These are phyloP conservation scores for Falco punctatus DNA, from an alignment of 2,113 vertebrate species.

Conservation along the genomic window DNA sequence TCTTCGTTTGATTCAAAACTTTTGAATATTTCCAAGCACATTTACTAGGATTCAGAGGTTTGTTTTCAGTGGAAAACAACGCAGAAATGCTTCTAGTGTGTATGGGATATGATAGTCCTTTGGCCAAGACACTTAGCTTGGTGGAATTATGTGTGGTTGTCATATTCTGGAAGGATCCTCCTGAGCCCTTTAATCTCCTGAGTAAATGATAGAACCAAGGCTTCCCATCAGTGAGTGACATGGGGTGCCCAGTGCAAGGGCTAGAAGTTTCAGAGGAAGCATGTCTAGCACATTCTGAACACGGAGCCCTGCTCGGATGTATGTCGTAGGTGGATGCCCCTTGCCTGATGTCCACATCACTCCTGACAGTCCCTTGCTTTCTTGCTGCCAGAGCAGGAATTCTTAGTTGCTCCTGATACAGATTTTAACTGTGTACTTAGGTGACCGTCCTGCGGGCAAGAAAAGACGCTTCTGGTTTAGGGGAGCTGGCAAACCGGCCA, in stretches of 20 bases:
- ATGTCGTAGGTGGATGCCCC: fast-evolving
- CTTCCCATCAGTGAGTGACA: not conserved
- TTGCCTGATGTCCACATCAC: not conserved
- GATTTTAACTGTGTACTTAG: slow-evolving; percentile 64
- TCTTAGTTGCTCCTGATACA: not conserved
- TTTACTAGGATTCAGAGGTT: not conserved
- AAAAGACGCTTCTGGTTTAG: slow-evolving; percentile 67
- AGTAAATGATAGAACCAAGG: not conserved
- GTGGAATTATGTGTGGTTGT: not conserved
- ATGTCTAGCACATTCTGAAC: not conserved
- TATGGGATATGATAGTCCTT: not conserved
- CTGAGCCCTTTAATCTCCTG: not conserved
- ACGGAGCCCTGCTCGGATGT: not conserved
- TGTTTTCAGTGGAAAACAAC: not conserved
- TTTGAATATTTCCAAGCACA: not conserved
- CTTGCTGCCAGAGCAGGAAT: not conserved
- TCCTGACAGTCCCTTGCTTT: not conserved
- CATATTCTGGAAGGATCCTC: not conserved
- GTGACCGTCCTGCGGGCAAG: slow-evolving; percentile 25
- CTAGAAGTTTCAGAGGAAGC: not conserved
- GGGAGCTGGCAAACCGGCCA: not conserved
- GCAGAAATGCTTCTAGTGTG: not conserved
- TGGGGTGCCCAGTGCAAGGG: not conserved
- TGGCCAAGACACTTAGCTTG: not conserved
- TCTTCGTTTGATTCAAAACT: not conserved